These are phyloP conservation scores for Eriosoma lanigerum DNA, from an alignment of 1,140 invertebrate species.

Conservation along the genomic window DNA sequence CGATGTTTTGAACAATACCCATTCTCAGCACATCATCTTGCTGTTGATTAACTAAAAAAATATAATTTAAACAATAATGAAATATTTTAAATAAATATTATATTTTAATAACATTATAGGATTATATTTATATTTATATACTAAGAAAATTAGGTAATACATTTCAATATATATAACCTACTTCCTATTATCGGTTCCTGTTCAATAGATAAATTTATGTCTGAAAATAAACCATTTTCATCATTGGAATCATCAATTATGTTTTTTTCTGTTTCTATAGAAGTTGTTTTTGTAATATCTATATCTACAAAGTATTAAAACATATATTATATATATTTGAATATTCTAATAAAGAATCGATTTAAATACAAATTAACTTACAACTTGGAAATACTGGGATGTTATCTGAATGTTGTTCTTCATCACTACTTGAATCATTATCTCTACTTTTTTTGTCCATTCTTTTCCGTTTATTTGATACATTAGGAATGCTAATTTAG, in stretches of 20 bases:
- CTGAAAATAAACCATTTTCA: background rate
- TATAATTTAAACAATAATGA: background rate
- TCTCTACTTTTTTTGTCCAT: background rate
- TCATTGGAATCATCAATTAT: background rate
- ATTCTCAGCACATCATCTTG: background rate
- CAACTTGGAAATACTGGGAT: background rate
- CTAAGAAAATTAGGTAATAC: background rate
- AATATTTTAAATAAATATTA: no score
- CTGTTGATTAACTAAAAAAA: background rate
- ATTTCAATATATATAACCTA: background rate
- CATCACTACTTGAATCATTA: constrained; percentile 1
- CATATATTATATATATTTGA: background rate
- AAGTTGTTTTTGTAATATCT: background rate
- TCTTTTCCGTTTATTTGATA: background rate
- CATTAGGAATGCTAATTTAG: background rate
- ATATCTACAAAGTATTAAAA: background rate
- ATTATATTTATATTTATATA: background rate
- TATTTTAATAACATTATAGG: background rate
- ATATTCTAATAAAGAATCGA: background rate
- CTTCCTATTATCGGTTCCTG: background rate
- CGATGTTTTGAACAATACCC: background rate
- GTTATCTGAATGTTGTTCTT: background rate
- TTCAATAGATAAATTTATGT: background rate
- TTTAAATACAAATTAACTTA: background rate
- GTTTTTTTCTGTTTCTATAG: background rate